Evolutionary conservation across 2,113 vertebrate genomes (phyloP).

Genomic region (Solea senegalensis): DNA sequence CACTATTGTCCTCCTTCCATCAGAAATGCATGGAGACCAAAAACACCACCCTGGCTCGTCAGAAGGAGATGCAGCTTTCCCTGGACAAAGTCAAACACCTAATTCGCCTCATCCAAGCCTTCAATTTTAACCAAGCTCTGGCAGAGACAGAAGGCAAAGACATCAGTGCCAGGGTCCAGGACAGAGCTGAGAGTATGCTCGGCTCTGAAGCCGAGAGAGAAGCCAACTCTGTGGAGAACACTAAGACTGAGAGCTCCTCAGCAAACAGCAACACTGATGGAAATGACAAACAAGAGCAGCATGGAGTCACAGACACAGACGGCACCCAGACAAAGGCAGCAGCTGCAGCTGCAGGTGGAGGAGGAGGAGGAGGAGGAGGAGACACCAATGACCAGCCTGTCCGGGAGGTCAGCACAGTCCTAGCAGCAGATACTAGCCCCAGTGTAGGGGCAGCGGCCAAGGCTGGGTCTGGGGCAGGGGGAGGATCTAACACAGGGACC

Average conservation of each 20-base stretch:
- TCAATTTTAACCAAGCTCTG: slow-evolving; percentile 90
- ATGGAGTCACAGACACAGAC: neutral
- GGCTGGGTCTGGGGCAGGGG: neutral
- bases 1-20: slow-evolving; percentile 29
- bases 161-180: slow-evolving; percentile 30
- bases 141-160: slow-evolving; percentile 77
- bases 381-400: neutral
- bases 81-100: slow-evolving; percentile 97
- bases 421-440: slow-evolving; percentile 19
- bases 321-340: slow-evolving; percentile 21
- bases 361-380: neutral
- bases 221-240: slow-evolving; percentile 41
- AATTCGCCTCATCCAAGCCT: slow-evolving; percentile 96
- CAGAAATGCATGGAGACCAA: slow-evolving; percentile 99
- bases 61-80: slow-evolving; percentile 98
- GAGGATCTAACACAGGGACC: slow-evolving; percentile 17
- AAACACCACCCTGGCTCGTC: slow-evolving; percentile 93
- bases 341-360: neutral
- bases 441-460: neutral
- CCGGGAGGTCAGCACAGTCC: neutral
- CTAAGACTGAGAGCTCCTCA: slow-evolving; percentile 14
- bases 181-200: slow-evolving; percentile 2
- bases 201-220: slow-evolving; percentile 22
- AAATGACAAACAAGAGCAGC: slow-evolving; percentile 23
- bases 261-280: slow-evolving; percentile 1